Conservation (phyloP, 1,140 invertebrate species). For the Heliconius congener region DNA sequence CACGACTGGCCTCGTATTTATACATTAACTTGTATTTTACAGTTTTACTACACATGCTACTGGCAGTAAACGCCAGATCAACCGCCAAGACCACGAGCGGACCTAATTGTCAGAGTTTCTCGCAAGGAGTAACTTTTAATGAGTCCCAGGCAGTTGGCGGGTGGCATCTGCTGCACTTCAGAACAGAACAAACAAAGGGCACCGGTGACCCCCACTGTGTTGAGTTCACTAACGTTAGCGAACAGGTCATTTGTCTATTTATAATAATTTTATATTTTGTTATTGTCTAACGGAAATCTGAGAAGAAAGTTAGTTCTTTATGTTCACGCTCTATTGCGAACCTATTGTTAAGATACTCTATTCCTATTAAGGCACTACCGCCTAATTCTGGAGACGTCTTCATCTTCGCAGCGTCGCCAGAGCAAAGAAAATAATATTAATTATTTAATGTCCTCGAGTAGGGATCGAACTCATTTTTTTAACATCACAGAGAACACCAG, state of each 20-base stretch:
- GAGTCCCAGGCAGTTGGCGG: conserved; percentile 60
- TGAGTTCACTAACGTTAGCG: conserved; percentile 52
- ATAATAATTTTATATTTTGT: neutral
- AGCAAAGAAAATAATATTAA: too few relatives aligned
- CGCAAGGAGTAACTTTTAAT: conserved; percentile 59
- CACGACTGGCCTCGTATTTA: neutral
- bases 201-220: conserved; percentile 62
- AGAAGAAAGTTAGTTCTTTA: too few relatives aligned
- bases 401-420: too few relatives aligned
- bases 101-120: conserved; percentile 62
- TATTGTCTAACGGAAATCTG: too few relatives aligned
- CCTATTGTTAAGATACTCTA: too few relatives aligned
- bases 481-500: too few relatives aligned
- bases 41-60: conserved; percentile 26
- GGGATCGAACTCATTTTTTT: too few relatives aligned
- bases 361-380: too few relatives aligned
- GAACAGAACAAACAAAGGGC: conserved; percentile 55
- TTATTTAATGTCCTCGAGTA: too few relatives aligned
- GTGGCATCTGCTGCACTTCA: conserved; percentile 68
- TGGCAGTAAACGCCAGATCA: conserved; percentile 41
- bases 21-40: conserved; percentile 20
- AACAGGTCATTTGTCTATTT: conserved; percentile 47
- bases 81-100: conserved; percentile 47
- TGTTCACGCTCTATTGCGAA: too few relatives aligned
- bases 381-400: too few relatives aligned